Conservation (phyloP, 2,113 vertebrate species). For the Nipponia nippon region DNA sequence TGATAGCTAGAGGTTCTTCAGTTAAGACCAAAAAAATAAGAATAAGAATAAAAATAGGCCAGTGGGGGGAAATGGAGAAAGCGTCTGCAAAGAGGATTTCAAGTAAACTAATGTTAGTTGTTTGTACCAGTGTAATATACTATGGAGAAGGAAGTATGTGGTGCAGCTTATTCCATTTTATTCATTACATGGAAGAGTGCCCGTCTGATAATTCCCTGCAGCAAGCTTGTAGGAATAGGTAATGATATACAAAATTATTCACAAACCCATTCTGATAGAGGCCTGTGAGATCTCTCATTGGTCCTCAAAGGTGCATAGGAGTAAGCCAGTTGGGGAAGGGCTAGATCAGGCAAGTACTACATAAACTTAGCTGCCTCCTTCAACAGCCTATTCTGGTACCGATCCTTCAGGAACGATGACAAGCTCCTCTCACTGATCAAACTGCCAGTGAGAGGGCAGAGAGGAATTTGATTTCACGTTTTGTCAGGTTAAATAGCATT, state of each 20-base stretch:
- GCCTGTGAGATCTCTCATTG: background rate
- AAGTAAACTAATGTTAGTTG: background rate
- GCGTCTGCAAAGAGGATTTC: background rate
- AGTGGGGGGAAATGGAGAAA: background rate
- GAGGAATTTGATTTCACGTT: background rate
- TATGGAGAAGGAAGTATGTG: background rate
- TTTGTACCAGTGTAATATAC: background rate
- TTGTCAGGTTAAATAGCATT: background rate
- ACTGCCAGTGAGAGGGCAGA: background rate
- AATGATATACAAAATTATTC: background rate
- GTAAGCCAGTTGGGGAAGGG: background rate
- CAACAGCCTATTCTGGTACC: background rate
- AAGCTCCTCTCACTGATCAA: background rate
- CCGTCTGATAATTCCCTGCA: background rate
- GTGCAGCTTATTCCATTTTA: background rate
- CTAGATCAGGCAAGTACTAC: background rate
- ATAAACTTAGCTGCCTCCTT: background rate
- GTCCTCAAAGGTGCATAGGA: background rate
- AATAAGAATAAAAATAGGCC: background rate
- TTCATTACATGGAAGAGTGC: background rate
- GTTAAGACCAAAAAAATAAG: background rate
- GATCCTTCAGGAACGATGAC: background rate
- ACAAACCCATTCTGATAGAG: background rate
- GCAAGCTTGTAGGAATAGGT: background rate
- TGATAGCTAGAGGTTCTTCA: background rate